Conservation (phyloP, 2,113 vertebrate species). For the Tachycineta bicolor region DNA sequence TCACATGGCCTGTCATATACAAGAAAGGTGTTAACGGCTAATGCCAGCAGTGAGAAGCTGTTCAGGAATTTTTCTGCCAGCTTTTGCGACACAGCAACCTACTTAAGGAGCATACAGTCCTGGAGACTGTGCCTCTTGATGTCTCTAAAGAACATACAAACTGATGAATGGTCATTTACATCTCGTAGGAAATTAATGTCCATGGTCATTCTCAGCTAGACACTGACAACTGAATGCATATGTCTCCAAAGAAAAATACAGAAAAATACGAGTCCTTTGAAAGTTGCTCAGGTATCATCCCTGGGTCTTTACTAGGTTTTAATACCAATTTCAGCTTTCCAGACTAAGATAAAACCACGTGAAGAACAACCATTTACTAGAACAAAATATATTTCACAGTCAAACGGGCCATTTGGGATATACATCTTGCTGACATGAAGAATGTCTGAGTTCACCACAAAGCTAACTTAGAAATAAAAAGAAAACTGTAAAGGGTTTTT, state of each 20-base stretch:
- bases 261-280: neutral
- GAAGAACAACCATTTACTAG: neutral
- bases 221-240: neutral
- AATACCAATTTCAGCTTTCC: neutral
- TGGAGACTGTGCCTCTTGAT: neutral
- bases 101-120: neutral
- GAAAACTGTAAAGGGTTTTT: neutral
- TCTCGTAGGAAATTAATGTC: neutral
- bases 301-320: neutral
- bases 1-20: neutral
- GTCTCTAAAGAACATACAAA: neutral
- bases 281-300: neutral
- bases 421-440: neutral
- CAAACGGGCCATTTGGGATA: neutral
- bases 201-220: neutral
- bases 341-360: neutral
- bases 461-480: neutral
- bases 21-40: slow-evolving; percentile 25
- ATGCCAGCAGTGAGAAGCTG: neutral
- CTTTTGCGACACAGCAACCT: neutral
- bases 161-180: neutral
- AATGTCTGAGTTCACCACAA: neutral
- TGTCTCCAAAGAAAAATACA: neutral
- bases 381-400: neutral
- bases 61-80: slow-evolving; percentile 7